Evolutionary conservation across 2,113 vertebrate genomes (phyloP), one percentile per base, ranked within the genome.

Genomic region (Guaruba guarouba): DNA sequence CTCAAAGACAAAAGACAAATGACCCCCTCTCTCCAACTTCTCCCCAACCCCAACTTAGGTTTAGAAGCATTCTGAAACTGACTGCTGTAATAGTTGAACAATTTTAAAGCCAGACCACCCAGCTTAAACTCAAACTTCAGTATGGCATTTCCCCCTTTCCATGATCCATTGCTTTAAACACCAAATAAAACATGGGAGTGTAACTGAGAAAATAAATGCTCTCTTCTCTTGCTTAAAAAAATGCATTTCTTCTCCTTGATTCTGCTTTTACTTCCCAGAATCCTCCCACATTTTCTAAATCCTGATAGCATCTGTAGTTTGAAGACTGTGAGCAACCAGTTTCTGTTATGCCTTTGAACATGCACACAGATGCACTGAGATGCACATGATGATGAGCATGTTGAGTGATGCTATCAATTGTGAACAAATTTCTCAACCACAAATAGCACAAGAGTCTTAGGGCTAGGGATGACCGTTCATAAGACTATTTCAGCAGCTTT

Each of bases 401-500:
- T 37, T 69, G 75, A 88, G 57, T 91, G 79, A 93, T 86, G 75
- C 59, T 92, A 83, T 92, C 82, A 78, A 55, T 8, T 77, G 82
- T 82, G 93, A 96, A 77, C 59, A 90, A 59, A 80, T 69, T 91
- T 94, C 75, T 86, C 68, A 92, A 20, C 49, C 39, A 62, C 66
- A 79, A 85, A 73, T 31, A 91, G 74, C 67, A 61, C 54, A 81
- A 39, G 80, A 54, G 41, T 2, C n/a, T 2, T 3, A 92, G 31
- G 68, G 41, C 24, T 39, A 62, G 67, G 28, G 64, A 44, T 86
- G 49, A 77, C 54, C 73, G 41, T 9, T 85, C 28, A 4, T 46
- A 77, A 57, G n/a, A 52, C 25, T 83, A 63, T 25, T 43, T 37
- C 15, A 59, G 15, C 19, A 51, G 67, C 31, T 86, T 70, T 83